Base-by-base conservation (phyloP, 2,113 vertebrate genomes). In the Melospiza melodia region DNA sequence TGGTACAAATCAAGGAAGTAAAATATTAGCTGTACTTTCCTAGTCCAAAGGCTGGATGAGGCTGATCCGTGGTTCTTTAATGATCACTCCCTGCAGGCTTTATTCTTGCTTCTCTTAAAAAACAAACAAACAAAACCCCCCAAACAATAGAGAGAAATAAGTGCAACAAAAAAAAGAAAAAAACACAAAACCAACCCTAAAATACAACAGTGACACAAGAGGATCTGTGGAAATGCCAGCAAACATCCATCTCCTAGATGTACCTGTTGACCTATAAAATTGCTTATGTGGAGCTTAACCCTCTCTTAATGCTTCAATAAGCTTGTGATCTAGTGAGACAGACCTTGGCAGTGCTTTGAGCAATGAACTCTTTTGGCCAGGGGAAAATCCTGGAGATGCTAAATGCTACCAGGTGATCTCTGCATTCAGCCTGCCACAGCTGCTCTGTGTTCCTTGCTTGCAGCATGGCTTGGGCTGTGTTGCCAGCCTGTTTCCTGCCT, bases 401-500 rank as follows among this genome's bases (percentile, higher is more conserved):
- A 9, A 43, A 46, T 17, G 11, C 66, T 28, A 35, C 31, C 41
- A 28, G 15, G 12, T 33, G 10, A 46, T 57, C 20, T 12, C 59
- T 78, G 21, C 6, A 41, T 65, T 65, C 74, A 62, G 20, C 23
- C 18, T 95, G 19, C 49, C 2, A 0, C n/a, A 66, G 14, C 31
- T 3, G 3, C 8, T 43, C 5, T 1, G 5, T 39, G 72, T 48
- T 82, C 35, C 16, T 89, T 28, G 3, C 30, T 28, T 9, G 6
- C 30, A 58, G 48, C 18, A 14, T 1, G 2, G 46, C 62, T 72
- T 0, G 3, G 35, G 28, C 57, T 41, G 33, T 19, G 5, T 11
- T 2, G 3, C 12, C 2, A 4, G 33, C 44, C 10, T 1, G 19
- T 54, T 2, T 2, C 33, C 11, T 41, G 11, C 59, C 11, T 49